Evolutionary conservation across 2,888 invertebrate species (phyloP), one percentile per base, ranked within the genome.

Genomic region (Nomada fucata): DNA sequence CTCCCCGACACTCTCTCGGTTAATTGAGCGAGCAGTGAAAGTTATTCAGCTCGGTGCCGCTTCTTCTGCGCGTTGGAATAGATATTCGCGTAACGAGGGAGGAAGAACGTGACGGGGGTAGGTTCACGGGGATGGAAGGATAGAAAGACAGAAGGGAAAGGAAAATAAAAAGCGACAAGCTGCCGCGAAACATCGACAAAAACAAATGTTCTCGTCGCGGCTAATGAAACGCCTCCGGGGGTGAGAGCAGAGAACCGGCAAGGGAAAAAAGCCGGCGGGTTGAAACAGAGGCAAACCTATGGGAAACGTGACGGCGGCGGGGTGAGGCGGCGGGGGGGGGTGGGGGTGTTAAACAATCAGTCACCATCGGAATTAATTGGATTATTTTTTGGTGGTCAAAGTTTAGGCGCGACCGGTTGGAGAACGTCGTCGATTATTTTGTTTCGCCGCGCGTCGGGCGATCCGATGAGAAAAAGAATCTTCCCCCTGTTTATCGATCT

Each of bases 161-260:
- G 70, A 60, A 61, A 68, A 85, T 64, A 79, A 78, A 79, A 73
- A 70, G 75, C 70, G 84, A 77, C 84, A 84, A 81, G 80, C 81
- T 60, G 76, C 73, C 74, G 82, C 82, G 79, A 86, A 83, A 86
- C 84, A 87, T 83, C 64, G 85, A 83, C 83, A 74, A 80, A 83
- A 86, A 85, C 86, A 86, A 86, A 85, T 83, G 86, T 85, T 79
- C 83, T 81, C 83, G 77, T 85, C 83, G 75, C 78, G 80, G 85
- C 86, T 86, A 83, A 86, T 86, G 85, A 86, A 86, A 86, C 86
- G 80, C 86, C 86, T 80, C 59, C 78, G 79, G 86, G 72, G 63
- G 44, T 20, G 26, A 55, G 61, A 53, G 71, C 44, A 23, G 68
- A 47, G 72, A 64, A 69, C n/a, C 47, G 44, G 42, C 36, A 57